Conservation (phyloP, 2,888 invertebrate species). For the Autographa gamma region DNA sequence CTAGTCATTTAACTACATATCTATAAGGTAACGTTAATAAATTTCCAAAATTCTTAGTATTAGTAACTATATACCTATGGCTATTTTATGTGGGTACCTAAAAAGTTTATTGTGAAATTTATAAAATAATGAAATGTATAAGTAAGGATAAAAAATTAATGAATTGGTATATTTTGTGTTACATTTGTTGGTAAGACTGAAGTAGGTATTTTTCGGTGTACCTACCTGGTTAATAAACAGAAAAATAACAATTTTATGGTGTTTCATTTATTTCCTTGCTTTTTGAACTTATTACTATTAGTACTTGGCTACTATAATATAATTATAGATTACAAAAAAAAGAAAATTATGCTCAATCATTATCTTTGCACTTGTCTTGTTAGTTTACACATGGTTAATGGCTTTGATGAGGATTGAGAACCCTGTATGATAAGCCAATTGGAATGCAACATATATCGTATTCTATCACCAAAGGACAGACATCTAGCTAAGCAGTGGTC, state of each 20-base stretch:
- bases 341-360: too few relatives aligned
- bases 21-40: neutral
- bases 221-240: neutral
- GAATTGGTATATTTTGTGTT: constrained; percentile 4
- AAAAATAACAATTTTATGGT: neutral
- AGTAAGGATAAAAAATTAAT: neutral
- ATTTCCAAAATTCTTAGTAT: neutral
- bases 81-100: neutral
- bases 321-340: too few relatives aligned
- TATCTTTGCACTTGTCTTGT: too few relatives aligned
- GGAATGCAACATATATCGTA: too few relatives aligned
- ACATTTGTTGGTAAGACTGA: constrained; percentile 4
- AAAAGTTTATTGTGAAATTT: neutral
- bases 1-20: constrained; percentile 1
- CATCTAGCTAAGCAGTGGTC: too few relatives aligned
- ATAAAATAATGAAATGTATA: neutral
- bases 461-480: too few relatives aligned
- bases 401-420: too few relatives aligned
- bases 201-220: neutral
- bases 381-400: too few relatives aligned
- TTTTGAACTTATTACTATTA: too few relatives aligned
- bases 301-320: too few relatives aligned
- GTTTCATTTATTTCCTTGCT: neutral
- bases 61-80: neutral
- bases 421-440: too few relatives aligned